Conservation (phyloP, 2,113 vertebrate species). For the Aplodontia rufa region DNA sequence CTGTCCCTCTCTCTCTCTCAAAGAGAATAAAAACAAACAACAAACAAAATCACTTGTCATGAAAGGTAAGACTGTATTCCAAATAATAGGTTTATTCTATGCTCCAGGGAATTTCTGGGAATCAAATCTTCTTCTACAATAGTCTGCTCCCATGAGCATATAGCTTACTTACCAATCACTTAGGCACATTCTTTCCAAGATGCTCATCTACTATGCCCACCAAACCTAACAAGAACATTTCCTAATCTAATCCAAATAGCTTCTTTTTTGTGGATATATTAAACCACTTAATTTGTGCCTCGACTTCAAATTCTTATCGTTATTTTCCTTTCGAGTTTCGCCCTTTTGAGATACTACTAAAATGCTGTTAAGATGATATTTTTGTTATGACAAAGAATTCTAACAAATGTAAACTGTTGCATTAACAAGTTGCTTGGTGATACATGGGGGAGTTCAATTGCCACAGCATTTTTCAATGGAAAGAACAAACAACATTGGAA, state of each 20-base stretch:
- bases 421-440: neutral
- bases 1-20: too few species aligned
- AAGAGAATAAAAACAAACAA: too few species aligned
- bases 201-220: neutral
- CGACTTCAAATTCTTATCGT: neutral
- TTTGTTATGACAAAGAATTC: neutral
- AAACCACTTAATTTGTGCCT: neutral
- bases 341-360: neutral
- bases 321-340: neutral
- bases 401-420: neutral
- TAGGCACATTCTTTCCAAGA: neutral
- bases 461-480: neutral
- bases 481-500: neutral
- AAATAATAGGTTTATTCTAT: neutral
- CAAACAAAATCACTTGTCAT: too few species aligned
- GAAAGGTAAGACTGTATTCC: neutral
- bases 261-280: neutral
- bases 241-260: neutral
- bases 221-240: neutral
- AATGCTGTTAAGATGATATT: neutral
- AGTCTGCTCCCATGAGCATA: neutral
- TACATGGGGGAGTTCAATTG: neutral
- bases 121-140: neutral
- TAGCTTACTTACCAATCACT: neutral
- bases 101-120: neutral